Conservation (phyloP, 2,888 invertebrate genomes). For the Exephanes ischioxanthus region DNA sequence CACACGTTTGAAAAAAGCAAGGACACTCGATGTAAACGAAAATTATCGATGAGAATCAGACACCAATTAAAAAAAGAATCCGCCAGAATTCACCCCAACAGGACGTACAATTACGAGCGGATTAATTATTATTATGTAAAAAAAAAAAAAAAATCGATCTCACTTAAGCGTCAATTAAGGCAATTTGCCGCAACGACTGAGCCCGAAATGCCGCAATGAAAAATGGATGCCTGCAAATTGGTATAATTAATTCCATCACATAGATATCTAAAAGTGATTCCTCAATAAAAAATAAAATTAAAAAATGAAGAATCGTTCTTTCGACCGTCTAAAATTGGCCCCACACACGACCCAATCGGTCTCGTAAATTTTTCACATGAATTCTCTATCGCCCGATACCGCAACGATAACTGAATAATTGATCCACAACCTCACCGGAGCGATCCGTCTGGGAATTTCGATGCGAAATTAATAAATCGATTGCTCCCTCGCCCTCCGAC, state of each 20-base stretch:
- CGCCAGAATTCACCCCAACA: neutral
- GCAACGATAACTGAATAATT: conserved; percentile 51
- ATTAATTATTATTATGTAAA: no score
- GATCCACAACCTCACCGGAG: conserved; percentile 46
- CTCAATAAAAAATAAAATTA: no score
- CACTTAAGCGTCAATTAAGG: no score
- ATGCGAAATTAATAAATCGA: conserved; percentile 54
- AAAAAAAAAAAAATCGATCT: no score
- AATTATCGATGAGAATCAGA: neutral
- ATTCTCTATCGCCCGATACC: neutral
- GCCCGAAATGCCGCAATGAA: no score
- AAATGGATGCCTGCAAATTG: no score
- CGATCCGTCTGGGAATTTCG: conserved; percentile 41
- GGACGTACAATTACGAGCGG: neutral
- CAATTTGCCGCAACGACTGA: no score
- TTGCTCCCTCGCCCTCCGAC: conserved; percentile 9
- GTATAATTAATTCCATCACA: no score
- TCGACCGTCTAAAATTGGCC: neutral
- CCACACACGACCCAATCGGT: neutral
- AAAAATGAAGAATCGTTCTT: neutral
- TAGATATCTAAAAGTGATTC: no score
- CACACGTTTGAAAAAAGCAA: neutral
- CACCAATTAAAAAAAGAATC: neutral
- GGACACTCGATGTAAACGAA: neutral
- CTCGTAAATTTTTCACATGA: neutral